A percentile compares a stretch with the other conserved stretches of the same genome.
phyloP scores from a whole-genome alignment of 2,888 invertebrate species.

The Apeira syringaria region DNA sequence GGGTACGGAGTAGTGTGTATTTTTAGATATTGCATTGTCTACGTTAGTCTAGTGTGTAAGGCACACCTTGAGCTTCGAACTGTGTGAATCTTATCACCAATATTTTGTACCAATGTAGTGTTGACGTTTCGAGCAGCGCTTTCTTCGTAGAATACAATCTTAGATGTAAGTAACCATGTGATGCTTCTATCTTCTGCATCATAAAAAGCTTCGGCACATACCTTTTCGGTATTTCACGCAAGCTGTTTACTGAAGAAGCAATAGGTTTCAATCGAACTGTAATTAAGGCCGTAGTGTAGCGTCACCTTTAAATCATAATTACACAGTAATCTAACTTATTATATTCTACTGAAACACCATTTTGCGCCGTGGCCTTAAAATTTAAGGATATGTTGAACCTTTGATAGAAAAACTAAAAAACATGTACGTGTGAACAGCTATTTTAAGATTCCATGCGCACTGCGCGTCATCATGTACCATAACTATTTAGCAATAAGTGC shows the following conservation, averaged over 20 bases:
- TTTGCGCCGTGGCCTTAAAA: slow-evolving; percentile 83
- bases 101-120: slow-evolving; percentile 73
- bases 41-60: slow-evolving; percentile 79
- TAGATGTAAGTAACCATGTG: slow-evolving; percentile 52
- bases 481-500: slow-evolving; percentile 59
- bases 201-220: slow-evolving; percentile 15
- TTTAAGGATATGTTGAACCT: slow-evolving; percentile 74
- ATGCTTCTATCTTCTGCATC: slow-evolving; percentile 33
- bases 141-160: slow-evolving; percentile 51
- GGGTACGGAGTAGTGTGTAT: slow-evolving; percentile 79
- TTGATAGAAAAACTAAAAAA: slow-evolving; percentile 58
- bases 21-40: slow-evolving; percentile 82
- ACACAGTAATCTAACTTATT: slow-evolving; percentile 68
- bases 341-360: slow-evolving; percentile 82
- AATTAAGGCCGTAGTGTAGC: slow-evolving; percentile 69
- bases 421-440: slow-evolving; percentile 56
- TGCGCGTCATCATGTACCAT: slow-evolving; percentile 23
- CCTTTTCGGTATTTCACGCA: slow-evolving; percentile 16
- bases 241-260: slow-evolving; percentile 21
- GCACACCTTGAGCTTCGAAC: slow-evolving; percentile 79
- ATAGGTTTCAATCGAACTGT: slow-evolving; percentile 47
- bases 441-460: slow-evolving; percentile 25
- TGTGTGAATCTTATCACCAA: slow-evolving; percentile 70
- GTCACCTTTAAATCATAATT: slow-evolving; percentile 61
- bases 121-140: slow-evolving; percentile 62